These are phyloP conservation scores for Hypanus sabinus DNA, from an alignment of 2,113 vertebrate species.

Conservation along the genomic window DNA sequence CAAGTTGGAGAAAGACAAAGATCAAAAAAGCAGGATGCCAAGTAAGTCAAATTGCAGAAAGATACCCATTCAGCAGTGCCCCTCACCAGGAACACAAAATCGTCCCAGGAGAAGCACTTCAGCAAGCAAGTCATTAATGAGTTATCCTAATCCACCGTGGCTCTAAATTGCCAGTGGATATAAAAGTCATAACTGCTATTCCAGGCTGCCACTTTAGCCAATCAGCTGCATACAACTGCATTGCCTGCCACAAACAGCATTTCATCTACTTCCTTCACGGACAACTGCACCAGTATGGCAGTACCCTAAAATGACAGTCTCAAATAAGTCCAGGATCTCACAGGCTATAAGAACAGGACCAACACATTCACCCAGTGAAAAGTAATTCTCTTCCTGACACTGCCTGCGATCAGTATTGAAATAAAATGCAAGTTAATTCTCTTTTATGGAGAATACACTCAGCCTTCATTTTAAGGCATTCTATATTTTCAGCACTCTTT, in stretches of 20 bases:
- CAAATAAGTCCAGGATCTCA: background rate
- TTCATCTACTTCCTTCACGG: background rate
- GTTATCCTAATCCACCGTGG: background rate
- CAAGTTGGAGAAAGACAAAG: background rate
- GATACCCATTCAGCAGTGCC: background rate
- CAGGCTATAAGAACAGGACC: background rate
- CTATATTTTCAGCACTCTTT: background rate
- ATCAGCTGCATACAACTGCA: background rate
- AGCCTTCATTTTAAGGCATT: background rate
- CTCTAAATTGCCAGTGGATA: background rate
- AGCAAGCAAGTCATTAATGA: background rate
- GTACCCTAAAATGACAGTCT: background rate
- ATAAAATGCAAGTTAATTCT: background rate
- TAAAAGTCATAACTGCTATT: slow-evolving; percentile 5
- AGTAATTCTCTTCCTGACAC: background rate
- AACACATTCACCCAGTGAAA: background rate
- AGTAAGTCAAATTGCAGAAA: background rate
- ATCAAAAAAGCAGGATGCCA: slow-evolving; percentile 6
- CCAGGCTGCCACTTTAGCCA: background rate
- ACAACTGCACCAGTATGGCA: background rate
- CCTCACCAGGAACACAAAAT: background rate
- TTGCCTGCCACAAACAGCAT: background rate
- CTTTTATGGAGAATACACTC: too few species aligned
- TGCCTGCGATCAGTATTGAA: background rate
- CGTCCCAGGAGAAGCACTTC: background rate